Evolutionary conservation across 2,113 vertebrate genomes (phyloP).

Genomic region (Murina feae): DNA sequence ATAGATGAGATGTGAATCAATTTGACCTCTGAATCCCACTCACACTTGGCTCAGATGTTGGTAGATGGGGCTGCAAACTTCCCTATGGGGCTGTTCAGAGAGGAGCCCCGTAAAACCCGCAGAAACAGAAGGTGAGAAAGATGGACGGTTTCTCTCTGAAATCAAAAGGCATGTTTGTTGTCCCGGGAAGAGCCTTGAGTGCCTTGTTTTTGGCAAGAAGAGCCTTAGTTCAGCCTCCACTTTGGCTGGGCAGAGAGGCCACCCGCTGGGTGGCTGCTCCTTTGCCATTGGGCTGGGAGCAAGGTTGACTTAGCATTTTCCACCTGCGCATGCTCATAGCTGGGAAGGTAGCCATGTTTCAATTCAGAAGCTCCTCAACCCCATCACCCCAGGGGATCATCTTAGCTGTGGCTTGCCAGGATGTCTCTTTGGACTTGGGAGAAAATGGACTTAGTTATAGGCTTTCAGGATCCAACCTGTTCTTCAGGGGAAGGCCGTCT

Average conservation of each 20-base stretch:
- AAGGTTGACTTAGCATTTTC: background rate
- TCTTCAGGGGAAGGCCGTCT: background rate
- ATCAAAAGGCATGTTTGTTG: background rate
- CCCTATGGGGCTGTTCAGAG: background rate
- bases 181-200: background rate
- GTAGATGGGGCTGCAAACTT: background rate
- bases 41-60: background rate
- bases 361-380: background rate
- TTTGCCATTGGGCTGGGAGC: background rate
- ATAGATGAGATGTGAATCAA: background rate
- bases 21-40: background rate
- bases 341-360: background rate
- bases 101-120: background rate
- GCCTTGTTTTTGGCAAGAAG: background rate
- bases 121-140: background rate
- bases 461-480: background rate
- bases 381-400: accelerated
- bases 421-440: background rate
- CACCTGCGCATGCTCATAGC: background rate
- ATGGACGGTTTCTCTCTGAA: background rate
- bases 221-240: background rate
- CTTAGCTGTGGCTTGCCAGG: background rate
- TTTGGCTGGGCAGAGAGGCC: background rate
- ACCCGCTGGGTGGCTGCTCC: background rate
- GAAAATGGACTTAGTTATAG: background rate